A percentile compares a stretch with the other conserved stretches of the same genome.
phyloP scores from a whole-genome alignment of 1,140 invertebrate species.

The Ditylenchus dipsaci region DNA sequence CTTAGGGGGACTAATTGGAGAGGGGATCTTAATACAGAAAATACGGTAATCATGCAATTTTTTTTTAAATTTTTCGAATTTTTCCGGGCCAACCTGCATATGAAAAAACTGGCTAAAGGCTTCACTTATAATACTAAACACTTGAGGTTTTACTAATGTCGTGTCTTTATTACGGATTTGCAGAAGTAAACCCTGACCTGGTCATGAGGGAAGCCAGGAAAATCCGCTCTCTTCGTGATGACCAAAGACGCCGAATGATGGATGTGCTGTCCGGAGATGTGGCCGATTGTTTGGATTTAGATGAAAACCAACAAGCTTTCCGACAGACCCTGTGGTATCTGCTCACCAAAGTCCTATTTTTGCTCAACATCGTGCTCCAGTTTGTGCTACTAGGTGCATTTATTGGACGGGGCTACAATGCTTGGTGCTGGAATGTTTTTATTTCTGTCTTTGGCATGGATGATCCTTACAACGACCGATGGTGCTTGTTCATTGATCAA shows the following conservation, averaged over 20 bases:
- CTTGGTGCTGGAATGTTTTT: constrained; percentile 11
- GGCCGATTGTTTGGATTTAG: constrained; percentile 1
- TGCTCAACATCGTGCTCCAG: constrained; percentile 4
- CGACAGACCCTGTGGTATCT: constrained; percentile 7
- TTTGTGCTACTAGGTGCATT: neutral
- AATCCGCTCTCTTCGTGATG: neutral
- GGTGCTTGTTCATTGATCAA: neutral
- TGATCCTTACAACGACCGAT: constrained; percentile 4
- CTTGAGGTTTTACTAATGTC: no score
- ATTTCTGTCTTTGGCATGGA: neutral
- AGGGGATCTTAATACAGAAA: no score
- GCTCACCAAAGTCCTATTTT: constrained; percentile 2
- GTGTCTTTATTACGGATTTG: neutral
- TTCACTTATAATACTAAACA: no score
- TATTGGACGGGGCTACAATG: constrained; percentile 5
- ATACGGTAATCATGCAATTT: no score
- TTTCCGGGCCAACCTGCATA: no score
- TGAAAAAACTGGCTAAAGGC: no score
- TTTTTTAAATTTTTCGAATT: no score
- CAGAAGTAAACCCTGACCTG: constrained; percentile 8
- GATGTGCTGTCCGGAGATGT: neutral
- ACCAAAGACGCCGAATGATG: neutral
- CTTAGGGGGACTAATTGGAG: no score
- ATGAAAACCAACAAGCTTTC: constrained; percentile 1
- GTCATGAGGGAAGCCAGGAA: constrained; percentile 5